Evolutionary conservation across 2,113 vertebrate species (phyloP).

Genomic region (Scortum barcoo): DNA sequence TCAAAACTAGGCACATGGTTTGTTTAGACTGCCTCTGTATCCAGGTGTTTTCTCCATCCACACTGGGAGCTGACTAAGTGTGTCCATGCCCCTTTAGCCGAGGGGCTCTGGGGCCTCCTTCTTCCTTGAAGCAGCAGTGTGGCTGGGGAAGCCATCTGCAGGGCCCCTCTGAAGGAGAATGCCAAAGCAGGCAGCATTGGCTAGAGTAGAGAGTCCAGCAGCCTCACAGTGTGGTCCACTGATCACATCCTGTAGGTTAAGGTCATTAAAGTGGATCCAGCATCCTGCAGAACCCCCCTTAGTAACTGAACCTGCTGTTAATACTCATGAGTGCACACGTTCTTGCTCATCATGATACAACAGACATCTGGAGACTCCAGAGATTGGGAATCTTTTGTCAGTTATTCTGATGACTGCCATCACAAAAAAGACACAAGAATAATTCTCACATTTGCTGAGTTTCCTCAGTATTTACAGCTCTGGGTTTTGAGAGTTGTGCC

Average conservation of each 20-base stretch:
- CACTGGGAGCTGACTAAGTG: slow-evolving; percentile 68
- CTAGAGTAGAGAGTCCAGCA: slow-evolving; percentile 43
- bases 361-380: slow-evolving; percentile 47
- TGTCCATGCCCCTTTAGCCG: slow-evolving; percentile 51
- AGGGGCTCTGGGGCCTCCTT: slow-evolving; percentile 43
- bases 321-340: slow-evolving; percentile 27
- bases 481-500: not conserved
- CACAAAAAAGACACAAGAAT: slow-evolving; percentile 10
- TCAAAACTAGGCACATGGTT: slow-evolving; percentile 42
- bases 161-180: slow-evolving; percentile 48
- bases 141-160: slow-evolving; percentile 78
- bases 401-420: not conserved
- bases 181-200: slow-evolving; percentile 65
- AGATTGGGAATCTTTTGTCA: not conserved
- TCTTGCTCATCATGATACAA: slow-evolving; percentile 46
- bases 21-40: slow-evolving; percentile 56
- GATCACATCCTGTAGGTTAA: slow-evolving; percentile 54
- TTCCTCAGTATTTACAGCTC: not conserved
- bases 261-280: slow-evolving; percentile 57
- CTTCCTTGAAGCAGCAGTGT: slow-evolving; percentile 58
- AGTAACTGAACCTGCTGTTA: slow-evolving; percentile 43
- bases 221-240: not conserved
- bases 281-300: slow-evolving; percentile 50
- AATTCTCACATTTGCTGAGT: not conserved
- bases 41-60: slow-evolving; percentile 79